Conservation (phyloP, 2,888 invertebrate species). For the Drosophila rellima region DNA sequence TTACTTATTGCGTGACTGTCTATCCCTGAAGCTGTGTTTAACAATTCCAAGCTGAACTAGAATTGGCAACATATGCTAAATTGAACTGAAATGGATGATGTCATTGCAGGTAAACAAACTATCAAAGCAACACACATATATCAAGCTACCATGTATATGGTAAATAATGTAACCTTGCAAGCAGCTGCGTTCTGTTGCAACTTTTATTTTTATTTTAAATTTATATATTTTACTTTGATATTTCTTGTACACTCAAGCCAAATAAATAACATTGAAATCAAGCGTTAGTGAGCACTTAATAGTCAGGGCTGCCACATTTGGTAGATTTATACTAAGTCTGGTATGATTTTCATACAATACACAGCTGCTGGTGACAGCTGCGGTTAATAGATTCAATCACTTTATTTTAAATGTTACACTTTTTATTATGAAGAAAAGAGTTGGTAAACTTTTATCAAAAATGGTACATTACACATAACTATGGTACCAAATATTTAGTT, state of each 20-base stretch:
- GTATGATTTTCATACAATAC: no score
- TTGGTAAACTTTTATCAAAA: background rate
- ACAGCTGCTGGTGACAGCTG: no score
- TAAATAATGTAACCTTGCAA: background rate
- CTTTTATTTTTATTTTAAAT: background rate
- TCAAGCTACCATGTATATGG: background rate
- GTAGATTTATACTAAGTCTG: no score
- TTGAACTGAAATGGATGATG: conserved; percentile 15
- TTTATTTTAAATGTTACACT: no score
- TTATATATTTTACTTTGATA: background rate
- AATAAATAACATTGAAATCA: background rate
- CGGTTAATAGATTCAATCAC: no score
- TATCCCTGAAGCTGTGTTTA: conserved; percentile 7
- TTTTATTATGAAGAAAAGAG: no score
- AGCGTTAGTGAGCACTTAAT: background rate
- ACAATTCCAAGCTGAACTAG: conserved; percentile 1
- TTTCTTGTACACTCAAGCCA: background rate
- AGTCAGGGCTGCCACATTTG: background rate
- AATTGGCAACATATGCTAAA: conserved; percentile 9
- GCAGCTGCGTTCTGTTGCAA: no score
- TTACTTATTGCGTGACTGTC: background rate
- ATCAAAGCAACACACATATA: background rate
- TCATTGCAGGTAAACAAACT: conserved; percentile 2
- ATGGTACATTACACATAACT: background rate
- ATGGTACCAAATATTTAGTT: background rate